These are phyloP conservation scores for Propithecus coquereli DNA, from an alignment of 2,113 vertebrate species.

Conservation along the genomic window DNA sequence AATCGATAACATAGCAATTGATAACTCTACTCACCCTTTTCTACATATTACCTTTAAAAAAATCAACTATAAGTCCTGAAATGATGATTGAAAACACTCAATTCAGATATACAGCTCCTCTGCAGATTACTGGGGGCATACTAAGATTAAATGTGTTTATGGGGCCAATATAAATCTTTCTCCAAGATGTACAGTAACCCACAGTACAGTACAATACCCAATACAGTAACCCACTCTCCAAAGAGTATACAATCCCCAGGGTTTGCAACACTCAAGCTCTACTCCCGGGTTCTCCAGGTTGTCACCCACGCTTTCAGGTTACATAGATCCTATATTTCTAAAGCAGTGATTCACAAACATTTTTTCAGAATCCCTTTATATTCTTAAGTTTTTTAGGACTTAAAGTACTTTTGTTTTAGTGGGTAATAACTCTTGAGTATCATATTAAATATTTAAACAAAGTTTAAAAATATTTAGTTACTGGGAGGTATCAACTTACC, in stretches of 20 bases:
- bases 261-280: not conserved
- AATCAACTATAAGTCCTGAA: not conserved
- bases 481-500: no score
- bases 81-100: not conserved
- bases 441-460: not conserved
- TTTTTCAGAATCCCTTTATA: not conserved
- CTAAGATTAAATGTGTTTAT: not conserved
- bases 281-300: not conserved
- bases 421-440: not conserved
- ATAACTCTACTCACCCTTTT: not conserved
- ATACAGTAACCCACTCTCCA: not conserved
- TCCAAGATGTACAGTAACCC: not conserved
- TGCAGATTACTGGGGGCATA: not conserved
- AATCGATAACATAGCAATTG: not conserved
- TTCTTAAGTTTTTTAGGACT: not conserved
- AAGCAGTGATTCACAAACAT: not conserved
- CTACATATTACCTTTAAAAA: not conserved
- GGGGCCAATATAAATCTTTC: not conserved
- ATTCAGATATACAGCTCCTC: not conserved
- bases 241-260: not conserved
- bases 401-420: not conserved
- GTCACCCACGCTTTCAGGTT: not conserved
- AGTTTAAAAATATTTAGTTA: not conserved
- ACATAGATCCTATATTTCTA: not conserved
- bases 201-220: no score